These are phyloP conservation scores for Leptestheria dahalacensis DNA, from an alignment of 1,140 invertebrate genomes.

Conservation along the genomic window DNA sequence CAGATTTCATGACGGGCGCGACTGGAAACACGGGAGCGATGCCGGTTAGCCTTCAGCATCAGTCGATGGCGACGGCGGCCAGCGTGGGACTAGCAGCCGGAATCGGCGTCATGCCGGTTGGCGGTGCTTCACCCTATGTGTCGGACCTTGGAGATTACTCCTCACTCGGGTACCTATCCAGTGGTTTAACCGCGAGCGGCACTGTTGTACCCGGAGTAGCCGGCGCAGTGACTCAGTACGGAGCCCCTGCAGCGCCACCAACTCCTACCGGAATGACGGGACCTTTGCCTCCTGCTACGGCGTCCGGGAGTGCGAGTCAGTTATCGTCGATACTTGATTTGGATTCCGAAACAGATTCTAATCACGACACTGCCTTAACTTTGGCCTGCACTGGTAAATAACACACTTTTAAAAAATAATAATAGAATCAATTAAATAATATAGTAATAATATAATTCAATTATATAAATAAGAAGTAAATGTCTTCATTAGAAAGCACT, in stretches of 20 bases:
- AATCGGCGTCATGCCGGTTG: too few relatives aligned
- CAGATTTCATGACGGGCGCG: too few relatives aligned
- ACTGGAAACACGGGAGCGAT: too few relatives aligned
- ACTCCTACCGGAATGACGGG: neutral
- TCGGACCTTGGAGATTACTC: neutral
- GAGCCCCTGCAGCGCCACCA: neutral
- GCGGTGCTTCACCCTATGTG: neutral
- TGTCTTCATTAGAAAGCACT: too few relatives aligned
- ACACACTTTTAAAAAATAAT: neutral
- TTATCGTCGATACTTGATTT: constrained; percentile 41
- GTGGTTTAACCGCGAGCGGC: neutral
- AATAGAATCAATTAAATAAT: too few relatives aligned
- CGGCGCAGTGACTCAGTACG: neutral
- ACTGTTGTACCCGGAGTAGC: neutral
- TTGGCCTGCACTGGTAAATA: constrained; percentile 61
- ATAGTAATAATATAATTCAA: too few relatives aligned
- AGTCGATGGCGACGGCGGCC: neutral
- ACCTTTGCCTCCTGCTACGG: neutral
- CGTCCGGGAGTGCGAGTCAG: neutral
- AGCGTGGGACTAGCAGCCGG: neutral
- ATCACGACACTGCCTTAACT: constrained; percentile 95
- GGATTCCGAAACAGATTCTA: constrained; percentile 92
- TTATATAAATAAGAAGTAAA: too few relatives aligned
- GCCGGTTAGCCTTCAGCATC: neutral
- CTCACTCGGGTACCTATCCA: neutral